Base-by-base conservation (phyloP, 2,797 vertebrate species). In the Moxostoma hubbsi region DNA sequence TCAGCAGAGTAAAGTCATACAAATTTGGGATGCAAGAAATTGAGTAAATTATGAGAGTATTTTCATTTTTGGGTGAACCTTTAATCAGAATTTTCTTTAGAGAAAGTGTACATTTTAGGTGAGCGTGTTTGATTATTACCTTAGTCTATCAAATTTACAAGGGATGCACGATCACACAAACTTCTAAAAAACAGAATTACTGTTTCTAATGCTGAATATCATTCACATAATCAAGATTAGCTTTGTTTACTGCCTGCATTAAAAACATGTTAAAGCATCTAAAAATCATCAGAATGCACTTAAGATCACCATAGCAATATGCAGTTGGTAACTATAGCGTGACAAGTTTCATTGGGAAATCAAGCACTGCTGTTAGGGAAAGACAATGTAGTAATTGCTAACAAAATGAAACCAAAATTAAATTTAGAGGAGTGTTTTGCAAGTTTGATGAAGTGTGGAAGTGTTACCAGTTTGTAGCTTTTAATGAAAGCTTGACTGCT, bases 401-500 rank as follows among this genome's bases (percentile, higher is more conserved):
- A 36, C 74, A 58, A 77, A 83, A 73, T 62, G 57, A 83, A 63
- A 73, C 24, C 7, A 8, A 73, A 77, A 65, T 67, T 58, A 43
- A 73, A 73, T 73, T 70, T 49, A 61, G 54, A 51, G 64, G 69
- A n/a, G 16, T 49, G 50, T 62, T 51, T 73, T 64, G 50, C 46
- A 46, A 36, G 73, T 65, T 55, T 43, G 66, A 67, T 68, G 63
- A 73, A 57, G 69, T 73, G 51, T 66, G 62, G 55, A 57, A 62
- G 4, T 12, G 62, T 77, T 59, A 73, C 46, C 50, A 75, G 71
- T 70, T 80, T 43, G 63, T 77, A 73, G 69, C 63, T 77, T 58
- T 80, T 66, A 83, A 73, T 76, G 67, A 63, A 75, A 80, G 46
- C 53, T 6, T 58, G 73, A 67, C 11, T 11, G 43, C 81, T 49